Conservation (phyloP, 2,797 vertebrate genomes). For the Oceanodroma leucorhoa region DNA sequence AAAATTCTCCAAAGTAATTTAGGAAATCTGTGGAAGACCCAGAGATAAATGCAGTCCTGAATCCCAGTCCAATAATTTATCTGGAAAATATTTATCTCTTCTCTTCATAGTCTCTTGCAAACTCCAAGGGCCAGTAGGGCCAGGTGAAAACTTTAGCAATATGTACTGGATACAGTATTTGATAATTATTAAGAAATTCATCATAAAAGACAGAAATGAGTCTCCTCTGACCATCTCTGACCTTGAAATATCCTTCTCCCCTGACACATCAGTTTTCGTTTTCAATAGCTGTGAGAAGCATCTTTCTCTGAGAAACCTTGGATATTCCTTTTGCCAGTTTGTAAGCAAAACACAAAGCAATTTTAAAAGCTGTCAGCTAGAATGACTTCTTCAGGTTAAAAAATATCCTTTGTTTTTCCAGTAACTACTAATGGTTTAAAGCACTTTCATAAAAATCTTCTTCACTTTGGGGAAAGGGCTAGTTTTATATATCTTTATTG, state of each 20-base stretch:
- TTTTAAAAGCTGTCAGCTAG: slow-evolving; percentile 22
- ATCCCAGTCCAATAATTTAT: neutral
- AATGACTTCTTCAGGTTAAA: slow-evolving; percentile 15
- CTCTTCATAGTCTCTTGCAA: neutral
- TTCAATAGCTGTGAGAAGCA: neutral
- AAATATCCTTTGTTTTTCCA: slow-evolving; percentile 22
- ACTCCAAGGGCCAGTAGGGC: neutral
- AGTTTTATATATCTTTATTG: neutral
- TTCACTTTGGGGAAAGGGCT: neutral
- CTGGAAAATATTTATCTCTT: neutral
- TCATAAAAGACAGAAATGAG: slow-evolving; percentile 27
- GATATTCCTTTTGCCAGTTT: neutral
- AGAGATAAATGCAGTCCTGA: neutral
- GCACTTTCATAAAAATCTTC: neutral
- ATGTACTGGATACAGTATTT: neutral
- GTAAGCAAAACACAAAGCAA: slow-evolving; percentile 10
- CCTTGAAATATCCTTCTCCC: slow-evolving; percentile 36
- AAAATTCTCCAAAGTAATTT: neutral
- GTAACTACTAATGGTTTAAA: slow-evolving; percentile 21
- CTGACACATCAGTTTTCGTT: neutral
- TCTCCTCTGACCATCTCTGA: slow-evolving; percentile 14
- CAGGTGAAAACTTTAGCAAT: neutral
- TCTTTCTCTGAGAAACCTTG: neutral
- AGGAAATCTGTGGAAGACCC: neutral
- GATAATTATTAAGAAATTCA: slow-evolving; percentile 58